phyloP scores from a whole-genome alignment of 2,888 invertebrate species.

The Oscheius sp. region DNA sequence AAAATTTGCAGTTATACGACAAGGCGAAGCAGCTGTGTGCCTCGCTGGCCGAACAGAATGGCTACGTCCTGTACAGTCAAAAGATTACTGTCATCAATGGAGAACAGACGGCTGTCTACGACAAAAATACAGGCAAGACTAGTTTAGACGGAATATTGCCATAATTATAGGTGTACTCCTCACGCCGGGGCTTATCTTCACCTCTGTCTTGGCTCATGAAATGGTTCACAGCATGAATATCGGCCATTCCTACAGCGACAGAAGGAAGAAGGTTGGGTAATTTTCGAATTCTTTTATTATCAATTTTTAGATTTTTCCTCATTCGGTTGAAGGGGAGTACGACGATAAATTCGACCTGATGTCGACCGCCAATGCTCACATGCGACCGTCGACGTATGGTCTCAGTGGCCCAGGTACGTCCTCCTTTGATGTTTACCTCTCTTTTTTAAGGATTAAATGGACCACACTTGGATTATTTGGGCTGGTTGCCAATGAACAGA shows the following conservation, averaged over 20 bases:
- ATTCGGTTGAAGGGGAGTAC: conserved; percentile 68
- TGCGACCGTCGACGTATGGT: conserved; percentile 63
- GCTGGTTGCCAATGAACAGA: conserved; percentile 70
- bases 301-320: conserved; percentile 61
- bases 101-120: conserved; percentile 63
- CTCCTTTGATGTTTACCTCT: background rate
- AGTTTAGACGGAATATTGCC: conserved; percentile 38
- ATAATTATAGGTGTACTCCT: conserved; percentile 51
- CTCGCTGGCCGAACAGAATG: conserved; percentile 55
- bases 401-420: conserved; percentile 60
- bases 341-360: conserved; percentile 72
- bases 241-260: conserved; percentile 72
- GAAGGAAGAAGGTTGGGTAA: conserved; percentile 50
- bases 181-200: conserved; percentile 66
- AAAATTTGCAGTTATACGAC: conserved; percentile 62
- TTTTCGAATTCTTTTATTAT: background rate
- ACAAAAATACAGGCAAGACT: conserved; percentile 49
- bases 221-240: conserved; percentile 72
- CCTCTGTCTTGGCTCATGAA: conserved; percentile 70
- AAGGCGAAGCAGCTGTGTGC: conserved; percentile 71
- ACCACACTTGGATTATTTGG: conserved; percentile 71
- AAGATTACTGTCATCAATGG: conserved; percentile 68
- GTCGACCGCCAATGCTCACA: conserved; percentile 69
- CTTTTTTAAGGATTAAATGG: conserved; percentile 62
- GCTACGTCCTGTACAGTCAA: conserved; percentile 52